Conservation (phyloP, 2,888 invertebrate genomes). For the Drosophila prolongata region DNA sequence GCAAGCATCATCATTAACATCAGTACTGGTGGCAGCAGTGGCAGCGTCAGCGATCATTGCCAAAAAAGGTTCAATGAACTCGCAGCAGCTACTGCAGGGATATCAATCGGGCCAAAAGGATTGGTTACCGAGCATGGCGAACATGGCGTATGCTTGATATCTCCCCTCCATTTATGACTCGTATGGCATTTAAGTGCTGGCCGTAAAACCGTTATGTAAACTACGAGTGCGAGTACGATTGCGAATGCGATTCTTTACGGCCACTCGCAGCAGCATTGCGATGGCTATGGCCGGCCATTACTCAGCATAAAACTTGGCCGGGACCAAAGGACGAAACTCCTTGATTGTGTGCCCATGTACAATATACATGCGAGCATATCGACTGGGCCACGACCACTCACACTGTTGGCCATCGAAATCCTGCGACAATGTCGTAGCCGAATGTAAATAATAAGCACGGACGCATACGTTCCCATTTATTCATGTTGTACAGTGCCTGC, state of each 20-base stretch:
- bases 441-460: slow-evolving; percentile 46
- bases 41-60: slow-evolving; percentile 18
- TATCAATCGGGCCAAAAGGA: slow-evolving; percentile 41
- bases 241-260: slow-evolving; percentile 48
- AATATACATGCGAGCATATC: slow-evolving; percentile 2
- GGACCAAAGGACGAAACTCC: slow-evolving; percentile 23
- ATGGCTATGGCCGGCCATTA: slow-evolving; percentile 43
- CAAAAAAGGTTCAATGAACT: slow-evolving; percentile 43
- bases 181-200: slow-evolving; percentile 46
- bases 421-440: slow-evolving; percentile 49
- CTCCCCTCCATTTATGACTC: slow-evolving; percentile 44
- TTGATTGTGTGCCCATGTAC: slow-evolving; percentile 42
- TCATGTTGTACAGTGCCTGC: slow-evolving; percentile 11
- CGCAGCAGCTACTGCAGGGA: slow-evolving; percentile 6
- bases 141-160: slow-evolving; percentile 30
- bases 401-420: slow-evolving; percentile 3
- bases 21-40: background rate
- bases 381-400: slow-evolving; percentile 32
- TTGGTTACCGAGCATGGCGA: slow-evolving; percentile 15
- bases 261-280: slow-evolving; percentile 34
- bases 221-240: slow-evolving; percentile 31
- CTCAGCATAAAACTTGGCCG: slow-evolving; percentile 46
- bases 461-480: slow-evolving; percentile 6
- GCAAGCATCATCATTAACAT: slow-evolving; percentile 40
- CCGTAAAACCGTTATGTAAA: slow-evolving; percentile 52